A percentile compares a stretch with the other conserved stretches of the same genome.
Evolutionary conservation across 2,888 invertebrate species (phyloP).

Genomic region (Dendrolimus pini): DNA sequence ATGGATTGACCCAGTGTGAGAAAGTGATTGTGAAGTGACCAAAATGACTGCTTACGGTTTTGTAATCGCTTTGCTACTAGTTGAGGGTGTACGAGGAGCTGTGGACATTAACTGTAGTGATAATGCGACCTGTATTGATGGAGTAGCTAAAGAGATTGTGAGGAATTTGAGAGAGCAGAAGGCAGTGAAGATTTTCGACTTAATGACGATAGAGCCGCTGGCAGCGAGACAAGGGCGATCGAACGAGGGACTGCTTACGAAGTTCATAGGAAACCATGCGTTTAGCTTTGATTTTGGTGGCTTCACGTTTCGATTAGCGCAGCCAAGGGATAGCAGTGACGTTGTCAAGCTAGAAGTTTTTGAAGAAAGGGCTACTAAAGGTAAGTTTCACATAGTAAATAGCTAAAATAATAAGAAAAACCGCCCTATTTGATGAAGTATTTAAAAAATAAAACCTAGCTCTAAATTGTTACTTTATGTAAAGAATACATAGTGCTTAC

Average conservation of each 20-base stretch:
- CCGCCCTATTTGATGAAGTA: too few relatives aligned
- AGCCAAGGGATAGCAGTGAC: slow-evolving; percentile 60
- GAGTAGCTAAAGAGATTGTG: slow-evolving; percentile 65
- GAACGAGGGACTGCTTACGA: slow-evolving; percentile 47
- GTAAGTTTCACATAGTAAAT: slow-evolving; percentile 25
- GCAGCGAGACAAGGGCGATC: slow-evolving; percentile 51
- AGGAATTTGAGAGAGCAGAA: slow-evolving; percentile 70
- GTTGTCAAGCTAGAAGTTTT: slow-evolving; percentile 66
- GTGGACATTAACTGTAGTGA: slow-evolving; percentile 74
- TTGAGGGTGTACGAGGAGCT: slow-evolving; percentile 45
- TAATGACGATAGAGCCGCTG: slow-evolving; percentile 74
- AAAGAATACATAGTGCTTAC: too few relatives aligned
- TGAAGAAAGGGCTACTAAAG: slow-evolving; percentile 62
- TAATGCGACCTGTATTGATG: slow-evolving; percentile 77
- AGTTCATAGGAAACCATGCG: slow-evolving; percentile 68
- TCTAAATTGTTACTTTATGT: too few relatives aligned
- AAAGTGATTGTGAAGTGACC: slow-evolving; percentile 41
- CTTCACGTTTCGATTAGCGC: slow-evolving; percentile 67
- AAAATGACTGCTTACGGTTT: slow-evolving; percentile 61
- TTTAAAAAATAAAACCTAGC: too few relatives aligned
- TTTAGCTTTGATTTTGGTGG: slow-evolving; percentile 74
- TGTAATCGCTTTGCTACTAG: slow-evolving; percentile 46
- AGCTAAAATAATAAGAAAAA: too few relatives aligned
- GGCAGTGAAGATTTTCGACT: slow-evolving; percentile 70
- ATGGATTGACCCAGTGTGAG: slow-evolving; percentile 61